phyloP scores from a whole-genome alignment of 2,797 vertebrate genomes.

The Chelon labrosus region DNA sequence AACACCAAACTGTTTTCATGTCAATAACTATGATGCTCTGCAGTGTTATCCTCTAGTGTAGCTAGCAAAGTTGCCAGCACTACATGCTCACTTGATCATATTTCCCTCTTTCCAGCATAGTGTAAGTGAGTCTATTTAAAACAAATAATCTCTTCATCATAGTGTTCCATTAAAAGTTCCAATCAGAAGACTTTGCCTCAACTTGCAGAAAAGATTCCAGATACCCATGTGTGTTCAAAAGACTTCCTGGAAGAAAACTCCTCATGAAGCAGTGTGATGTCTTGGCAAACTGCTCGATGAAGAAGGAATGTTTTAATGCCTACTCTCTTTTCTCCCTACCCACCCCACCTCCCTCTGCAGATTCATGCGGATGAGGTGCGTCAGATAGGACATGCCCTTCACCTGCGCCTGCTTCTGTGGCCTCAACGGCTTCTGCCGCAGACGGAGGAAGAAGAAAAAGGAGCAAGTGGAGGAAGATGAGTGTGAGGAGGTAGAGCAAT shows the following conservation, averaged over 20 bases:
- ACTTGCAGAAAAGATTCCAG: conserved; percentile 19
- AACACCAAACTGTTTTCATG: too few species aligned
- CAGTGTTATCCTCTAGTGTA: too few species aligned
- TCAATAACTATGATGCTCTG: too few species aligned
- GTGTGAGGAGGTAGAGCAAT: conserved; percentile 55
- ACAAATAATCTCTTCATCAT: conserved; percentile 17
- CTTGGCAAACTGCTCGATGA: conserved; percentile 21
- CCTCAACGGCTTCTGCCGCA: conserved; percentile 92
- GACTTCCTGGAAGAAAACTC: background rate
- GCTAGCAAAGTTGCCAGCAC: too few species aligned
- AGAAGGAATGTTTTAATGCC: conserved; percentile 24
- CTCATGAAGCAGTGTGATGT: conserved; percentile 2
- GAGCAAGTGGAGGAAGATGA: conserved; percentile 63
- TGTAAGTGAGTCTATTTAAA: conserved; percentile 6
- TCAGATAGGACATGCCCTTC: conserved; percentile 91
- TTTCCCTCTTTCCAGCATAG: background rate
- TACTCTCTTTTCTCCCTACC: background rate
- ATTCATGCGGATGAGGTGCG: conserved; percentile 46
- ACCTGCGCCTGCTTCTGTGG: conserved; percentile 97
- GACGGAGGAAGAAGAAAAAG: conserved; percentile 83
- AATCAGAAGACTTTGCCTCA: conserved; percentile 16
- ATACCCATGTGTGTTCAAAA: conserved; percentile 15
- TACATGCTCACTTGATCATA: background rate
- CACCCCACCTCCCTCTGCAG: conserved; percentile 54
- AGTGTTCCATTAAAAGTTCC: conserved; percentile 14